phyloP scores from a whole-genome alignment of 2,797 vertebrate species.

The Semaprochilodus insignis region DNA sequence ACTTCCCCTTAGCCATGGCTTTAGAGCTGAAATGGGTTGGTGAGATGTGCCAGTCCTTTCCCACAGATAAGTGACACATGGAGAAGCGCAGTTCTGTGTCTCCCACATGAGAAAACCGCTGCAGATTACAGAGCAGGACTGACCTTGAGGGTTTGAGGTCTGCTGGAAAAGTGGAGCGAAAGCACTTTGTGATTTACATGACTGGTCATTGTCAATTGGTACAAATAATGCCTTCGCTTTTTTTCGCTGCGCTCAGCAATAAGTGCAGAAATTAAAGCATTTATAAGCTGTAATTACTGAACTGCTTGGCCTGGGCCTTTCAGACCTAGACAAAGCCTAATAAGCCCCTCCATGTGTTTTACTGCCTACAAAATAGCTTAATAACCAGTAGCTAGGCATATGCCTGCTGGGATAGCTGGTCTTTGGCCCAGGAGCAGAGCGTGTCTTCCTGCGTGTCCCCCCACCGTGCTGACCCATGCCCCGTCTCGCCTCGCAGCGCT shows the following conservation, averaged over 20 bases:
- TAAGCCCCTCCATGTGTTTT: slow-evolving; percentile 64
- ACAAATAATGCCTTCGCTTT: slow-evolving; percentile 48
- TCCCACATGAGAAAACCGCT: background rate
- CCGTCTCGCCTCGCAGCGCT: slow-evolving; percentile 6
- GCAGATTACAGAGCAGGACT: background rate
- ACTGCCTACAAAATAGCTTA: slow-evolving; percentile 67
- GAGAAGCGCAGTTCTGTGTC: background rate
- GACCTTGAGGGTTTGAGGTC: background rate
- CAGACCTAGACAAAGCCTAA: slow-evolving; percentile 70
- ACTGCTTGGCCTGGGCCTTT: slow-evolving; percentile 63
- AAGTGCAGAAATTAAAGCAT: slow-evolving; percentile 60
- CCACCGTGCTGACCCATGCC: slow-evolving; percentile 3
- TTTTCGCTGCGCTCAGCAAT: slow-evolving; percentile 65
- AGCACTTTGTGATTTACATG: slow-evolving; percentile 32
- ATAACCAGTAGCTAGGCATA: slow-evolving; percentile 65
- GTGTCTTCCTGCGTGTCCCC: slow-evolving; percentile 43
- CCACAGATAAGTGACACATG: background rate
- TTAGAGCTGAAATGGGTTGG: slow-evolving; percentile 18
- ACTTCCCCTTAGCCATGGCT: slow-evolving; percentile 21
- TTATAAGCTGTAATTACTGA: slow-evolving; percentile 67
- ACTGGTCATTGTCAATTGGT: slow-evolving; percentile 43
- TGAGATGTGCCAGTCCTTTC: background rate
- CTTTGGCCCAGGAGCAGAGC: slow-evolving; percentile 51
- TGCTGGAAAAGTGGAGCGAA: slow-evolving; percentile 8
- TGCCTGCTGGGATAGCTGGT: slow-evolving; percentile 68